Percentiles rank a stretch among this genome's conserved stretches.
These are phyloP conservation scores for Pseudopodoces humilis DNA, from an alignment of 2,113 vertebrate species.

Conservation along the genomic window DNA sequence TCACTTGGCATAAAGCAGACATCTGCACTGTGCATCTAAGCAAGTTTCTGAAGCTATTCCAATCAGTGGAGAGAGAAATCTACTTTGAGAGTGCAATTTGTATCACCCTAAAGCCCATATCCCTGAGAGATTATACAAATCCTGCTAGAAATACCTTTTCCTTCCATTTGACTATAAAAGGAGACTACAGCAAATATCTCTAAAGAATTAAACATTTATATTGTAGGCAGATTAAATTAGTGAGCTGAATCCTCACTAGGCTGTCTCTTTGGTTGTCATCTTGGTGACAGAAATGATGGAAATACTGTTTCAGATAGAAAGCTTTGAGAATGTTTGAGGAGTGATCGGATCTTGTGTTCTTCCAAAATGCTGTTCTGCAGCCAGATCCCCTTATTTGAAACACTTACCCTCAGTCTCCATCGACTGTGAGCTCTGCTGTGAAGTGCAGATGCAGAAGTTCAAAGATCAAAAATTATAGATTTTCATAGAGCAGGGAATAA, in stretches of 20 bases:
- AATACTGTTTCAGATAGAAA: constrained; percentile 8
- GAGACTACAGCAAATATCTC: background rate
- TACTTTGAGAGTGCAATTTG: background rate
- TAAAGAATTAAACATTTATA: constrained; percentile 4
- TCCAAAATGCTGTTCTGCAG: background rate
- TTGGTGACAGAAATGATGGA: background rate
- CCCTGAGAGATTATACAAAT: background rate
- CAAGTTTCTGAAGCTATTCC: background rate
- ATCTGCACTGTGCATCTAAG: background rate
- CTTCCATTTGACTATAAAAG: background rate
- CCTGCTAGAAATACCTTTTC: background rate
- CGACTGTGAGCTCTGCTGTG: constrained; percentile 17
- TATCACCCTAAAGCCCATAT: background rate
- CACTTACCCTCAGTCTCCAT: background rate
- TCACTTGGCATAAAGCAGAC: background rate
- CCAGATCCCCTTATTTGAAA: constrained; percentile 27
- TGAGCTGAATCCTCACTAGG: background rate
- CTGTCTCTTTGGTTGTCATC: constrained; percentile 28
- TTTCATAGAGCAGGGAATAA: background rate
- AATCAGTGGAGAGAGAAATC: background rate
- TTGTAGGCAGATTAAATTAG: background rate
- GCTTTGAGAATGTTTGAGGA: background rate
- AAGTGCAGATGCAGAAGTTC: constrained; percentile 23
- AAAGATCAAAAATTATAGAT: constrained; percentile 6
- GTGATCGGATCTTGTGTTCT: background rate